phyloP scores from a whole-genome alignment of 2,113 vertebrate genomes.

The Calypte anna region DNA sequence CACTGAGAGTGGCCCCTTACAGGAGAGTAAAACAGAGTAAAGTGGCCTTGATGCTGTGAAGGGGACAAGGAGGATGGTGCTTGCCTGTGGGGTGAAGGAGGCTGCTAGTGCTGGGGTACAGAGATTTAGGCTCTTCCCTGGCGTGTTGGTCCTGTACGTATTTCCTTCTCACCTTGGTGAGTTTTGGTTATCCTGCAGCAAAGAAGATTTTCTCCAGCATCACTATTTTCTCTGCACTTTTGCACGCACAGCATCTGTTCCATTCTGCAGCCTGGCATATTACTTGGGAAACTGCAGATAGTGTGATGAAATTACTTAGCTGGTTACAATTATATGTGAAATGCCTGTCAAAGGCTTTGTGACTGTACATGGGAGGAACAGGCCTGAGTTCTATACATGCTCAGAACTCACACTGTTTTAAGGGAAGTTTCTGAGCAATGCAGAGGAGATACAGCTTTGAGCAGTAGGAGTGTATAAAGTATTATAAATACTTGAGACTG shows the following conservation, averaged over 20 bases:
- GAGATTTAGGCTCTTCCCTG: not conserved
- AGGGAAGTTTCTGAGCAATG: not conserved
- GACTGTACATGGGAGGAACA: not conserved
- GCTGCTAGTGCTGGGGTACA: accelerated
- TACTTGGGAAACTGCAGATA: slow-evolving; percentile 15
- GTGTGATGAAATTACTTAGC: slow-evolving; percentile 13
- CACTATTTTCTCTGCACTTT: not conserved
- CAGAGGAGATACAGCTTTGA: not conserved
- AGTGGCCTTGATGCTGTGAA: not conserved
- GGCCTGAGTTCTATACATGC: not conserved
- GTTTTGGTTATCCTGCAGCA: not conserved
- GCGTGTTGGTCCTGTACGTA: accelerated
- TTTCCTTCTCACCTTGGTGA: not conserved
- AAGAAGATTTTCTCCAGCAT: not conserved
- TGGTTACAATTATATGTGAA: not conserved
- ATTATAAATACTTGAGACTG: not conserved
- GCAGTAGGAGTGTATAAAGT: not conserved
- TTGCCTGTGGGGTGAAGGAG: not conserved
- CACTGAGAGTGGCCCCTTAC: not conserved
- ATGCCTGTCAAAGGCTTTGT: not conserved
- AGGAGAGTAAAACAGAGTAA: accelerated
- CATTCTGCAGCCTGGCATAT: not conserved
- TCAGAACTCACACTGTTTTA: not conserved
- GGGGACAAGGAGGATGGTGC: not conserved
- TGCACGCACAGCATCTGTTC: not conserved